phyloP scores from a whole-genome alignment of 2,888 invertebrate species.

The Gonocerus acuteangulatus region DNA sequence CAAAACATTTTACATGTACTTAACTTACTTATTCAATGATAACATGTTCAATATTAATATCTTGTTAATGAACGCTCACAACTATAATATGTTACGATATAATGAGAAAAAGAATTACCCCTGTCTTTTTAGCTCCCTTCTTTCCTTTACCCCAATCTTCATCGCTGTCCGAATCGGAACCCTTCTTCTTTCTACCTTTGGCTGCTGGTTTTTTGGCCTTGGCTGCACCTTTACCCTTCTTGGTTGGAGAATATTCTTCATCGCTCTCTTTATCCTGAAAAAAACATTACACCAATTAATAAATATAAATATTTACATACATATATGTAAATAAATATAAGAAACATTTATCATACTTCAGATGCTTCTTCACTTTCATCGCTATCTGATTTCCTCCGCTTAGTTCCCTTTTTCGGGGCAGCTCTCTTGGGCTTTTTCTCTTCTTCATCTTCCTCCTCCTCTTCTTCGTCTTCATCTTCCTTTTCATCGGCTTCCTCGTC shows the following conservation, averaged over 20 bases:
- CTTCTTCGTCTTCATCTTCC: conserved; percentile 42
- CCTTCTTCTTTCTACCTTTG: conserved; percentile 48
- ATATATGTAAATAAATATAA: neutral
- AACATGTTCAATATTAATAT: no score
- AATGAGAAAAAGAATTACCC: conserved; percentile 30
- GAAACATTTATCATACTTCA: conserved; percentile 33
- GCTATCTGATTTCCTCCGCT: conserved; percentile 40
- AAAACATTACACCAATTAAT: neutral
- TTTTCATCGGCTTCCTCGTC: conserved; percentile 46
- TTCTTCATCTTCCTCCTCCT: conserved; percentile 43
- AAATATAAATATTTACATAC: neutral
- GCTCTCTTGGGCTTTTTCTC: conserved; percentile 55
- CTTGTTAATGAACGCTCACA: no score
- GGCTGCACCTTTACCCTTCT: conserved; percentile 45
- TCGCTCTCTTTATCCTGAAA: conserved; percentile 46
- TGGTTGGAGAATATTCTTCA: conserved; percentile 53
- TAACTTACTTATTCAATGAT: no score
- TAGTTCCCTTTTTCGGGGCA: conserved; percentile 46
- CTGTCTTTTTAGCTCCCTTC: conserved; percentile 42
- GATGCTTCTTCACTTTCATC: conserved; percentile 41
- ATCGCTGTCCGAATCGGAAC: conserved; percentile 60
- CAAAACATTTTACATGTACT: no score
- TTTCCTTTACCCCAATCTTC: conserved; percentile 61
- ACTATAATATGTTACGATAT: no score
- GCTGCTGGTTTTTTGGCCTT: conserved; percentile 51